Percentiles rank a stretch among this genome's conserved stretches.
These are phyloP conservation scores for Pagetopsis macropterus DNA, from an alignment of 2,797 vertebrate species.

Conservation along the genomic window DNA sequence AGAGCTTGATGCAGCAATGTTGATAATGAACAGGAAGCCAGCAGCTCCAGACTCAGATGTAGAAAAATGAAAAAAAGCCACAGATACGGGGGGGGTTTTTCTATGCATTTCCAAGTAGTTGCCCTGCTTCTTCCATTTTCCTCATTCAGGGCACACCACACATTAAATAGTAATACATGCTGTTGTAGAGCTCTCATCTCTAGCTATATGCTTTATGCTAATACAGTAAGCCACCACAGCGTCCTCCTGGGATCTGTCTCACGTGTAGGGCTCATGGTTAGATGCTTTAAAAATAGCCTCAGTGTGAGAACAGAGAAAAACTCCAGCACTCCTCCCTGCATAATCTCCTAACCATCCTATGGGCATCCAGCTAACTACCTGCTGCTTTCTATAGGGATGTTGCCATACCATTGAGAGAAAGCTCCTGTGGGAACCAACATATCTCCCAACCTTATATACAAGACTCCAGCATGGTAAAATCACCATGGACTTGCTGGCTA, in stretches of 20 bases:
- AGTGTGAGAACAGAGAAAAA: conserved; percentile 73
- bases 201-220: conserved; percentile 76
- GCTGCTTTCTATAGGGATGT: conserved; percentile 58
- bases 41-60: conserved; percentile 26
- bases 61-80: conserved; percentile 34
- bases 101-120: conserved; percentile 57
- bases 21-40: conserved; percentile 39
- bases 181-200: conserved; percentile 66
- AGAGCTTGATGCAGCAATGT: conserved; percentile 42
- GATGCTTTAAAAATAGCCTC: conserved; percentile 84
- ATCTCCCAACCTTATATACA: conserved; percentile 34
- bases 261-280: conserved; percentile 77
- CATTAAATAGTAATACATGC: conserved; percentile 70
- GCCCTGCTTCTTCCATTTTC: conserved; percentile 38
- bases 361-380: conserved; percentile 64
- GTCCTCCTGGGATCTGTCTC: conserved; percentile 76
- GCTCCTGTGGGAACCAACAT: conserved; percentile 47
- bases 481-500: neutral
- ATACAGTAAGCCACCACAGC: conserved; percentile 74
- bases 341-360: conserved; percentile 71
- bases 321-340: conserved; percentile 61
- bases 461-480: conserved; percentile 18
- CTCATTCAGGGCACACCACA: conserved; percentile 48
- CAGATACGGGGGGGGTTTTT: conserved; percentile 32
- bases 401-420: conserved; percentile 41